Evolutionary conservation across 2,888 invertebrate genomes (phyloP).

Genomic region (Microdon myrmicae): DNA sequence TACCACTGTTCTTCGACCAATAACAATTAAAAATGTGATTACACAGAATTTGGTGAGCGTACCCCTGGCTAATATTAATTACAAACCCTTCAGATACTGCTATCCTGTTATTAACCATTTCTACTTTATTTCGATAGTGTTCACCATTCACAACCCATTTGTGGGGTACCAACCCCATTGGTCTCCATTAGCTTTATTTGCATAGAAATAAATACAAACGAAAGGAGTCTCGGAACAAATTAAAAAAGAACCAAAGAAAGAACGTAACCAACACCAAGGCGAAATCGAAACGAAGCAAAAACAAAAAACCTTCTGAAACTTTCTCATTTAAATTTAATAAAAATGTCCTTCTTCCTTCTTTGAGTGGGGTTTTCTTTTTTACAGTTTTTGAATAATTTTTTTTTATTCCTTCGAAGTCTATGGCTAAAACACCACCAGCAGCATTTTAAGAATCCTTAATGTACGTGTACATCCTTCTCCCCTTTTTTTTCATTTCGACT

Average conservation of each 20-base stretch:
- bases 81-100: too few species aligned
- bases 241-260: constrained; percentile 12
- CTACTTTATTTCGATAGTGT: too few species aligned
- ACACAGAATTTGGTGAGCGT: too few species aligned
- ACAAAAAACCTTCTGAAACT: constrained; percentile 39
- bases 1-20: too few species aligned
- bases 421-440: constrained; percentile 36
- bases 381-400: constrained; percentile 1
- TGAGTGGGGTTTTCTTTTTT: constrained; percentile 15
- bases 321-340: constrained; percentile 53
- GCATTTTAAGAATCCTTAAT: constrained; percentile 46
- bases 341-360: constrained; percentile 50
- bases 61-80: too few species aligned
- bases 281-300: constrained; percentile 17
- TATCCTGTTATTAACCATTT: too few species aligned
- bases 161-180: too few species aligned
- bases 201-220: constrained; percentile 39
- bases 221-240: too few species aligned
- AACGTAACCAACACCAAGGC: constrained; percentile 42
- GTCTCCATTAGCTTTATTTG: constrained; percentile 46
- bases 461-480: constrained; percentile 39
- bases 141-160: too few species aligned
- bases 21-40: too few species aligned
- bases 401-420: constrained; percentile 17
- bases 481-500: constrained; percentile 34